Evolutionary conservation across 2,797 vertebrate species (phyloP), one percentile per base, ranked within the genome.

Genomic region (Stomatorhinus walkeri): DNA sequence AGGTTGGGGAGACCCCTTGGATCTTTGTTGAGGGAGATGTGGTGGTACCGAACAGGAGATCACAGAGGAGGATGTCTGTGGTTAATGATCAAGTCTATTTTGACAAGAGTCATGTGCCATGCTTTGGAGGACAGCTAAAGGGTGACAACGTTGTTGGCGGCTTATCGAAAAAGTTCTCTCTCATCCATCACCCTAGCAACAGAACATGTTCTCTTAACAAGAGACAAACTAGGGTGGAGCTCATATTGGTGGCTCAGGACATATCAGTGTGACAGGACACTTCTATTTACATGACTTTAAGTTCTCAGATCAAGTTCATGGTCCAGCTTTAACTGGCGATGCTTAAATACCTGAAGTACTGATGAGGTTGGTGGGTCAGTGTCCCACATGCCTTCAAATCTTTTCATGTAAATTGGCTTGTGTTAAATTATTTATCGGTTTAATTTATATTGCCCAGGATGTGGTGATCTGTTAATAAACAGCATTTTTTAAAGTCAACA

Each of bases 81-180:
- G 16, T 7, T 79, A 79, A 79, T 79, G 72, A 79, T 43, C 36
- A 43, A 79, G 16, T 19, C 72, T 79, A n/a, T 79, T 79, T 79
- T 46, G 72, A 28, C 72, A 79, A 40, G 16, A 40, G 72, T 79
- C 72, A 79, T 79, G 8, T 46, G 40, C 72, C 28, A 72, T 36
- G 28, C 64, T 36, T 36, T 36, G 12, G 64, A 36, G 64, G 91
- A 93, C 93, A 93, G 91, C 95, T 95, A 94, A 93, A 90, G 19
- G 93, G 93, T 93, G 93, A 94, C 93, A 76, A 95, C 93, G 94
- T 95, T 95, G 95, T 96, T 95, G 94, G 91, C 94, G 92, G 94
- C 95, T 96, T 95, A 95, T 95, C 95, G 92, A 94, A 94, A 94
- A 93, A 93, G 94, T 95, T 91, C 89, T 87, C 89, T 94, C 94